Conservation (phyloP, 1,140 invertebrate species). For the Drusus annulatus region DNA sequence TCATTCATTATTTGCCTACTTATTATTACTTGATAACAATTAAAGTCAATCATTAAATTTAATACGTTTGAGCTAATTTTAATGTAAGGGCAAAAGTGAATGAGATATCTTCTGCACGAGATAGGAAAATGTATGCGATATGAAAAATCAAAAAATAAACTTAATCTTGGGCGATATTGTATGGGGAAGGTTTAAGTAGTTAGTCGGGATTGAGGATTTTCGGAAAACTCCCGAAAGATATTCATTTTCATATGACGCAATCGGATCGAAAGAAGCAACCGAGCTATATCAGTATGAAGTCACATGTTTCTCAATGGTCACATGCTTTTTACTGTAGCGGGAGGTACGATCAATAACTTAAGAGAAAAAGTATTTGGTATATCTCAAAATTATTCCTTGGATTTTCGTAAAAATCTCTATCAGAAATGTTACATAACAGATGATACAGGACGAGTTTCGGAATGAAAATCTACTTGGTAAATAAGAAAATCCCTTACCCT, state of each 20-base stretch:
- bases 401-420: conserved; percentile 58
- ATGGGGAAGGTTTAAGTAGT: neutral
- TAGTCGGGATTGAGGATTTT: neutral
- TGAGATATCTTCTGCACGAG: too few relatives aligned
- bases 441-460: conserved; percentile 23
- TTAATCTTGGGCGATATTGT: neutral
- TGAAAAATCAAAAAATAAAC: neutral
- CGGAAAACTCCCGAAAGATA: conserved; percentile 31
- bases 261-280: conserved; percentile 21
- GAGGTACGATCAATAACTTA: conserved; percentile 42
- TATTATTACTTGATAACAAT: too few relatives aligned
- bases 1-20: too few relatives aligned
- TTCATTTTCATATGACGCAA: conserved; percentile 51
- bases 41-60: too few relatives aligned
- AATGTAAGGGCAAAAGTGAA: too few relatives aligned
- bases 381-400: neutral
- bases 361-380: neutral
- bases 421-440: conserved; percentile 70
- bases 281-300: conserved; percentile 46
- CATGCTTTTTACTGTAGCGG: conserved; percentile 42
- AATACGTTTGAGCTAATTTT: too few relatives aligned
- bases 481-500: conserved; percentile 65
- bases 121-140: too few relatives aligned
- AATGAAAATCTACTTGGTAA: conserved; percentile 38
- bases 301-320: conserved; percentile 52